phyloP scores from a whole-genome alignment of 1,140 invertebrate genomes.

The Caerostris darwini region DNA sequence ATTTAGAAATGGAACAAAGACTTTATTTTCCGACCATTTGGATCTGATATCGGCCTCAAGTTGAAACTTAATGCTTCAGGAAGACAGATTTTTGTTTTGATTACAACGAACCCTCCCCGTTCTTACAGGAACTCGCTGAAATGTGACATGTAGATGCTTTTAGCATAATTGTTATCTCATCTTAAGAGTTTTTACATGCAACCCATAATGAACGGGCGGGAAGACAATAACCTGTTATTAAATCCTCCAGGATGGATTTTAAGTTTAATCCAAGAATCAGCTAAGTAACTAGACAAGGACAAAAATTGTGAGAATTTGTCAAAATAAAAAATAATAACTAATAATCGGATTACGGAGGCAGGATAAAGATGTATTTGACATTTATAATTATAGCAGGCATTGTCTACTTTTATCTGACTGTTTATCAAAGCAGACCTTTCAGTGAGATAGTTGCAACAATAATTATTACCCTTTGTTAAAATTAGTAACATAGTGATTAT shows the following conservation, averaged over 20 bases:
- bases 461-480: neutral
- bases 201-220: neutral
- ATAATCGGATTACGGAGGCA: neutral
- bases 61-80: neutral
- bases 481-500: neutral
- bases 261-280: neutral
- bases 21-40: conserved; percentile 48
- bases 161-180: neutral
- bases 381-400: neutral
- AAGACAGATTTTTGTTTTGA: neutral
- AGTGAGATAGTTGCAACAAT: neutral
- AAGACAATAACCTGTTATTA: neutral
- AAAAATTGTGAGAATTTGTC: neutral
- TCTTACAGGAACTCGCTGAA: neutral
- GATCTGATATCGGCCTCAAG: neutral
- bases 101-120: neutral
- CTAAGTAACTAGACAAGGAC: neutral
- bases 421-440: neutral
- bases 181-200: neutral
- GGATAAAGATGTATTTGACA: neutral
- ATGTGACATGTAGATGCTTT: neutral
- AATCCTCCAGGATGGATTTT: neutral
- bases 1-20: conserved; percentile 30
- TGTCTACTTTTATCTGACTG: neutral
- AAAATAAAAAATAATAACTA: neutral